These are phyloP conservation scores for Melanotaenia duboulayi DNA, from an alignment of 2,113 vertebrate species.

Conservation along the genomic window DNA sequence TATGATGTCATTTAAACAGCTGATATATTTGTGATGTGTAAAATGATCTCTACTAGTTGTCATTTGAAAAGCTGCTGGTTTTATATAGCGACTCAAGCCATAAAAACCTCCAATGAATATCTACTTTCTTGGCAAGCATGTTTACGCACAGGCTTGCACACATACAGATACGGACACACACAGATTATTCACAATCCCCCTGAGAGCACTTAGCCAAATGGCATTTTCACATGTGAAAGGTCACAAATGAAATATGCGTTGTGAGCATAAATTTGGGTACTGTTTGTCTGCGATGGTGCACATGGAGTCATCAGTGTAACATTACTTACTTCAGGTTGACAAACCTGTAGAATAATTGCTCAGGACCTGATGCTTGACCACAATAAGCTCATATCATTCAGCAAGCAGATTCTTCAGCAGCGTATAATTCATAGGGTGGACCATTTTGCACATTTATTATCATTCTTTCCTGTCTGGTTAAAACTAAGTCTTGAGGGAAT, in stretches of 20 bases:
- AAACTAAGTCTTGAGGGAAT: neutral
- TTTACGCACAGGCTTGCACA: constrained; percentile 29
- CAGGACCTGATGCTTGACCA: constrained; percentile 20
- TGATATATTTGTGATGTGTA: constrained; percentile 29
- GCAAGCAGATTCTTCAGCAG: neutral
- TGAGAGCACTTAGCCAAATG: constrained; percentile 57
- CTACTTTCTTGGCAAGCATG: constrained; percentile 56
- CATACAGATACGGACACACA: constrained; percentile 28
- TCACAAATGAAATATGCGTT: constrained; percentile 57
- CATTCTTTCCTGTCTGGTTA: neutral
- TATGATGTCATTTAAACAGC: constrained; percentile 18
- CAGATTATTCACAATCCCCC: constrained; percentile 65
- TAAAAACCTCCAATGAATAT: constrained; percentile 59
- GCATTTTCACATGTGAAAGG: constrained; percentile 71
- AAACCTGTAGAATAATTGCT: constrained; percentile 20
- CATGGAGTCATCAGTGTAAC: constrained; percentile 21
- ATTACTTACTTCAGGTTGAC: constrained; percentile 50
- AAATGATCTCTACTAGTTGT: constrained; percentile 32
- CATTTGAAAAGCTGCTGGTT: constrained; percentile 59
- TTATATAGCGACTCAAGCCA: constrained; percentile 57
- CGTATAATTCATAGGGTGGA: constrained; percentile 1
- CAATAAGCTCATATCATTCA: constrained; percentile 28
- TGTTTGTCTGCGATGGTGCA: neutral
- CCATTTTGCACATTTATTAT: constrained; percentile 3
- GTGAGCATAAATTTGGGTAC: constrained; percentile 38